These are phyloP conservation scores for Orthosia cruda DNA, from an alignment of 2,888 invertebrate genomes.

Conservation along the genomic window DNA sequence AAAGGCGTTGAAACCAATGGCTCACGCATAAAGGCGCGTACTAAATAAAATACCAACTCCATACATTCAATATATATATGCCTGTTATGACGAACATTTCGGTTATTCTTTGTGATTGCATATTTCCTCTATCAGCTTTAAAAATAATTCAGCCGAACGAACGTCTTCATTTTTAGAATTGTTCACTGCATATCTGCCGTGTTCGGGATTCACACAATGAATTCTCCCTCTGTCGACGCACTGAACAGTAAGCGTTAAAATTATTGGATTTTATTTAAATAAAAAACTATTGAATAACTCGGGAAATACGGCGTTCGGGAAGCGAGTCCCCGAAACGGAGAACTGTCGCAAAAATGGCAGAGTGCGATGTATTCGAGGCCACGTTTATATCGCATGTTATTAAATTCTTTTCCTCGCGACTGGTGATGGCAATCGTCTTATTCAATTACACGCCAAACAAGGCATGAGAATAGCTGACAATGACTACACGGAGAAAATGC, in stretches of 20 bases:
- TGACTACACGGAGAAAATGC: slow-evolving; percentile 83
- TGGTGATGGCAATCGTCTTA: slow-evolving; percentile 88
- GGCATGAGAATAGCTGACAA: slow-evolving; percentile 88
- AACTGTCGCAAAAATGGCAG: slow-evolving; percentile 73
- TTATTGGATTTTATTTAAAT: slow-evolving; percentile 87
- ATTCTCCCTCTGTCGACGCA: slow-evolving; percentile 78
- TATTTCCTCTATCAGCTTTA: slow-evolving; percentile 60
- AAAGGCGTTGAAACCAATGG: slow-evolving; percentile 79
- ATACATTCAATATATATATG: slow-evolving; percentile 59
- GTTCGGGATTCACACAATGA: slow-evolving; percentile 71
- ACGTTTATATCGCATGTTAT: slow-evolving; percentile 85
- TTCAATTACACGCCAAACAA: slow-evolving; percentile 89
- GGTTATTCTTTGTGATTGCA: slow-evolving; percentile 59
- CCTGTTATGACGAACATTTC: slow-evolving; percentile 53
- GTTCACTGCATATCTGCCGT: slow-evolving; percentile 57
- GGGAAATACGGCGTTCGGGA: slow-evolving; percentile 59
- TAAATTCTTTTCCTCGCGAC: slow-evolving; percentile 88
- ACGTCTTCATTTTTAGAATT: slow-evolving; percentile 67
- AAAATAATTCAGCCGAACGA: slow-evolving; percentile 59
- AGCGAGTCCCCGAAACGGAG: slow-evolving; percentile 53
- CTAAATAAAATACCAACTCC: slow-evolving; percentile 73
- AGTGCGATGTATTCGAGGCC: slow-evolving; percentile 74
- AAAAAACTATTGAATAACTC: slow-evolving; percentile 78
- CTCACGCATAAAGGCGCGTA: slow-evolving; percentile 75
- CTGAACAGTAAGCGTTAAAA: slow-evolving; percentile 79